Conservation (phyloP, 2,888 invertebrate species). For the Eupelmus urozonus region DNA sequence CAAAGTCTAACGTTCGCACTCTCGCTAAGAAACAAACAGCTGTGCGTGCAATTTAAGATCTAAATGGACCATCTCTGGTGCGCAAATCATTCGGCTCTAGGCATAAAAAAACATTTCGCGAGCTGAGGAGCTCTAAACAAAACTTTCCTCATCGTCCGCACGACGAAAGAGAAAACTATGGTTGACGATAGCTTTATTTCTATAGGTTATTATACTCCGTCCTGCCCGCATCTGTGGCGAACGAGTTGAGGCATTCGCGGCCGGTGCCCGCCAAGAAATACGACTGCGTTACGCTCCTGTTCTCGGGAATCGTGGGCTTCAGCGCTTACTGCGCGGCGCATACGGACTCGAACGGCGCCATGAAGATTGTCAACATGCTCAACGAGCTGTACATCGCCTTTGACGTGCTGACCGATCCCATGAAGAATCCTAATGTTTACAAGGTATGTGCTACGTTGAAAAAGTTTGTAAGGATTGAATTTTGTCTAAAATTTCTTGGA, state of each 20-base stretch:
- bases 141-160: no score
- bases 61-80: no score
- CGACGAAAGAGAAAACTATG: no score
- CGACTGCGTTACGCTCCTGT: slow-evolving; percentile 93
- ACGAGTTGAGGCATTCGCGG: slow-evolving; percentile 92
- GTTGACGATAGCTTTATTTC: no score
- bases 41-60: not conserved
- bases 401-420: slow-evolving; percentile 94
- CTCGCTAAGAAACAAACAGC: no score
- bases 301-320: slow-evolving; percentile 96
- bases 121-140: no score
- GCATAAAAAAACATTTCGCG: no score
- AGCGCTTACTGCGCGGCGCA: slow-evolving; percentile 93
- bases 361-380: slow-evolving; percentile 96
- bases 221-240: slow-evolving; percentile 95
- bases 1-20: not conserved
- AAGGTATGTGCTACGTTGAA: slow-evolving; percentile 85
- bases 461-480: not conserved
- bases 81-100: no score
- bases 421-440: slow-evolving; percentile 94
- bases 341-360: slow-evolving; percentile 94
- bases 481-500: no score
- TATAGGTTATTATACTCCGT: slow-evolving; percentile 94
- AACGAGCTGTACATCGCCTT: slow-evolving; percentile 96
- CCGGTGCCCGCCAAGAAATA: slow-evolving; percentile 94